Evolutionary conservation across 2,113 vertebrate species (phyloP).

Genomic region (Pavo muticus): DNA sequence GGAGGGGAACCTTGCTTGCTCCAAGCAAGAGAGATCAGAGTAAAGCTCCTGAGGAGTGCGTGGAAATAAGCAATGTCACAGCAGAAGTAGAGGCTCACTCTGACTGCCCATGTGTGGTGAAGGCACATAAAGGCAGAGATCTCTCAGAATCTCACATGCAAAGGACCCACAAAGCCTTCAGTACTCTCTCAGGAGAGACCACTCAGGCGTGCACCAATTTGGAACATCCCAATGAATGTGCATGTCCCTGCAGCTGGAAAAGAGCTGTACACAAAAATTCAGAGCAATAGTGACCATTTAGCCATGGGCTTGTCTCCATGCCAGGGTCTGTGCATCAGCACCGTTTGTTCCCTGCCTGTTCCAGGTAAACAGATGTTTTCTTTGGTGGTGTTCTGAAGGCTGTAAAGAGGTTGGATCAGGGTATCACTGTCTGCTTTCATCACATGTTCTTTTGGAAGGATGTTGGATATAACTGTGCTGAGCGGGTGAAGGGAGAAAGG

Average conservation of each 20-base stretch:
- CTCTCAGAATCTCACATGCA: not conserved
- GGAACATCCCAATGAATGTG: not conserved
- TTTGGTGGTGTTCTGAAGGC: not conserved
- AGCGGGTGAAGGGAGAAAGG: not conserved
- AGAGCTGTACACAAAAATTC: not conserved
- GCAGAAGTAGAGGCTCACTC: not conserved
- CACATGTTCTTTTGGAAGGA: not conserved
- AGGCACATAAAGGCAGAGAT: not conserved
- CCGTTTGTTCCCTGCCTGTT: not conserved
- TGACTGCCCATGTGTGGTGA: not conserved
- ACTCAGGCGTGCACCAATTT: accelerated
- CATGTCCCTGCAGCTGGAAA: not conserved
- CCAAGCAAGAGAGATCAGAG: not conserved
- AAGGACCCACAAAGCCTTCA: not conserved
- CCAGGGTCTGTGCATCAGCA: not conserved
- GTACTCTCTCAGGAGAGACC: not conserved
- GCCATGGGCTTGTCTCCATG: not conserved
- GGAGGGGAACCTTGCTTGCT: not conserved
- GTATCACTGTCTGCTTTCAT: not conserved
- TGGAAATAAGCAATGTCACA: not conserved
- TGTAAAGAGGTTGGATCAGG: not conserved
- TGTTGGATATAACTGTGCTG: not conserved
- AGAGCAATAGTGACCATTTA: not conserved
- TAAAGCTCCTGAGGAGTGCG: not conserved
- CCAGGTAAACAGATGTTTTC: slow-evolving; percentile 7